phyloP scores from a whole-genome alignment of 2,113 vertebrate genomes.

The Pelecanoides urinatrix region DNA sequence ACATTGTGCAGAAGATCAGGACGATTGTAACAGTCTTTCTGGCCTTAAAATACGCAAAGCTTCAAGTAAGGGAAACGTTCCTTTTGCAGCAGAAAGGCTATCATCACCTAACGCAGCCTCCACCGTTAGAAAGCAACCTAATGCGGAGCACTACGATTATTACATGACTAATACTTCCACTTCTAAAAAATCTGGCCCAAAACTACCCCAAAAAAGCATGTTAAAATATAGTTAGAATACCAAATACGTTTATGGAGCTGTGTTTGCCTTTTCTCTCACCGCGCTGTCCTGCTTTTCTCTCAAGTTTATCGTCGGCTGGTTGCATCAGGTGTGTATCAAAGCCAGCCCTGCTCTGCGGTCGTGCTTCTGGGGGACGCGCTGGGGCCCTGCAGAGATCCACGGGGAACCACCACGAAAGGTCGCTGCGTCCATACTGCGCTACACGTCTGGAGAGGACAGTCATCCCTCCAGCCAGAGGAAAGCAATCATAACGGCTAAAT shows the following conservation, averaged over 20 bases:
- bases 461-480: not conserved
- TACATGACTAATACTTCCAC: not conserved
- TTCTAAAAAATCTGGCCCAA: not conserved
- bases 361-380: fast-evolving
- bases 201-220: not conserved
- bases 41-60: not conserved
- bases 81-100: not conserved
- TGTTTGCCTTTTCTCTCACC: not conserved
- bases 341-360: not conserved
- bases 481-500: not conserved
- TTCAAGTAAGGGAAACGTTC: not conserved
- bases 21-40: not conserved
- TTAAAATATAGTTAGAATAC: not conserved
- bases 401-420: not conserved
- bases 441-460: not conserved
- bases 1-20: not conserved
- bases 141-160: not conserved
- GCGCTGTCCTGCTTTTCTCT: not conserved
- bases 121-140: not conserved
- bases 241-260: not conserved
- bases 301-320: not conserved
- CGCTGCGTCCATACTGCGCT: fast-evolving
- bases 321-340: not conserved
- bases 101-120: not conserved
- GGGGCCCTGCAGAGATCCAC: not conserved